Conservation (phyloP, 1,140 invertebrate species). For the Xylocopa sonorina region DNA sequence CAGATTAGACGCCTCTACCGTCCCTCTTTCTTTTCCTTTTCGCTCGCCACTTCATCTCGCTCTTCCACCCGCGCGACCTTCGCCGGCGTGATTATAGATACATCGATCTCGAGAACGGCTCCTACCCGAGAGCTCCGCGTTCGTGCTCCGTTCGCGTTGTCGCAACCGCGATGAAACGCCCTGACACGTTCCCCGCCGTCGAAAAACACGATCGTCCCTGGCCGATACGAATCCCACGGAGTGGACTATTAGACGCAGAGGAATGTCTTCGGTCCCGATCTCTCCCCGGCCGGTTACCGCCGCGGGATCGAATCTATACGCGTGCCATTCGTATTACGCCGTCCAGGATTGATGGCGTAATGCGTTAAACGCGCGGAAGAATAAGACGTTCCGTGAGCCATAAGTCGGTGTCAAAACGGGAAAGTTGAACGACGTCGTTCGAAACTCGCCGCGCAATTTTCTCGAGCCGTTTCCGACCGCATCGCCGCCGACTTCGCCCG, state of each 20-base stretch:
- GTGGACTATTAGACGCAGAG: neutral
- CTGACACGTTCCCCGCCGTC: neutral
- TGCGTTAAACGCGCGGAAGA: neutral
- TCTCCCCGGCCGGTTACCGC: neutral
- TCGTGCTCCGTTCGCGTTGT: conserved; percentile 18
- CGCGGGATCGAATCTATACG: too few relatives aligned
- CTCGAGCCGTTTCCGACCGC: conserved; percentile 25
- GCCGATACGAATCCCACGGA: neutral
- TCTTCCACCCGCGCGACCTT: conserved; percentile 32
- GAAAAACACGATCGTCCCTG: neutral
- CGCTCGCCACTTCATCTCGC: conserved; percentile 12
- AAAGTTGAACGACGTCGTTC: conserved; percentile 32
- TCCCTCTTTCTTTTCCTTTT: conserved; percentile 41
- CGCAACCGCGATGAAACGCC: conserved; percentile 5
- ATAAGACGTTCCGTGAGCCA: neutral
- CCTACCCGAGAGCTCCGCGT: conserved; percentile 18
- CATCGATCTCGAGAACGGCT: conserved; percentile 51
- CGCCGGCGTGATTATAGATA: conserved; percentile 49
- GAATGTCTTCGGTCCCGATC: neutral
- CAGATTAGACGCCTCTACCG: conserved; percentile 76
- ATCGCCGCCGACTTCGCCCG: conserved; percentile 13
- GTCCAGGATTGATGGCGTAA: neutral
- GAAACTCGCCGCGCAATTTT: conserved; percentile 31
- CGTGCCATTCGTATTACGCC: too few relatives aligned
- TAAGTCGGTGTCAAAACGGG: conserved; percentile 23